Percentiles rank a stretch among this genome's conserved stretches.
phyloP scores from a whole-genome alignment of 2,113 vertebrate species.

The Halichoeres trimaculatus region DNA sequence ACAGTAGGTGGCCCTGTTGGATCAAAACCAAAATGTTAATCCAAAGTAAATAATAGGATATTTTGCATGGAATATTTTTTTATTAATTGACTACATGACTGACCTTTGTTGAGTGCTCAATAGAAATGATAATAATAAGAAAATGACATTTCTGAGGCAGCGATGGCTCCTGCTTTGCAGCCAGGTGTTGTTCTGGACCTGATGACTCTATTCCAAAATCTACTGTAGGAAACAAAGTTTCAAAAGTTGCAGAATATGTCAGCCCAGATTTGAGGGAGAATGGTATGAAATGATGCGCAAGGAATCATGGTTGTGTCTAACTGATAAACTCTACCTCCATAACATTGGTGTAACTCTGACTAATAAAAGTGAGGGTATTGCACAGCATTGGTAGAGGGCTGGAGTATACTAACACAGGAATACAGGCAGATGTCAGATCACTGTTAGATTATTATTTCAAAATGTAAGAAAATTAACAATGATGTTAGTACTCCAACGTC shows the following conservation, averaged over 20 bases:
- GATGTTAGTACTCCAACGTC: too few species aligned
- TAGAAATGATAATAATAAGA: background rate
- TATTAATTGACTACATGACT: background rate
- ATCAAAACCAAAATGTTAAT: background rate
- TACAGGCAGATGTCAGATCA: too few species aligned
- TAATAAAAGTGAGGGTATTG: conserved; percentile 24
- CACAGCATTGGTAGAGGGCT: background rate
- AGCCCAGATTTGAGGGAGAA: background rate
- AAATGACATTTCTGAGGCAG: conserved; percentile 11
- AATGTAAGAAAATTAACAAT: too few species aligned
- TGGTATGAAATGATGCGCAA: conserved; percentile 10
- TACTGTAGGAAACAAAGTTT: background rate
- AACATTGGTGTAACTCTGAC: background rate
- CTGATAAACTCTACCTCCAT: background rate
- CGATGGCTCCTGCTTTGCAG: conserved; percentile 20
- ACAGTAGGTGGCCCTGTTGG: background rate
- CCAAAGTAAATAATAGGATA: background rate
- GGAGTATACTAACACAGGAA: conserved; percentile 2
- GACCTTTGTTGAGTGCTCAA: too few species aligned
- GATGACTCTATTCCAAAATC: conserved; percentile 14
- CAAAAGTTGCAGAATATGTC: conserved; percentile 18
- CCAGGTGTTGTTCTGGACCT: conserved; percentile 4
- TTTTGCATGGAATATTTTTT: background rate
- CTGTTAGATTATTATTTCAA: too few species aligned
- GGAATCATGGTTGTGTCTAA: conserved; percentile 5